Evolutionary conservation across 1,140 invertebrate genomes (phyloP).

Genomic region (Scaptomyza pallida): DNA sequence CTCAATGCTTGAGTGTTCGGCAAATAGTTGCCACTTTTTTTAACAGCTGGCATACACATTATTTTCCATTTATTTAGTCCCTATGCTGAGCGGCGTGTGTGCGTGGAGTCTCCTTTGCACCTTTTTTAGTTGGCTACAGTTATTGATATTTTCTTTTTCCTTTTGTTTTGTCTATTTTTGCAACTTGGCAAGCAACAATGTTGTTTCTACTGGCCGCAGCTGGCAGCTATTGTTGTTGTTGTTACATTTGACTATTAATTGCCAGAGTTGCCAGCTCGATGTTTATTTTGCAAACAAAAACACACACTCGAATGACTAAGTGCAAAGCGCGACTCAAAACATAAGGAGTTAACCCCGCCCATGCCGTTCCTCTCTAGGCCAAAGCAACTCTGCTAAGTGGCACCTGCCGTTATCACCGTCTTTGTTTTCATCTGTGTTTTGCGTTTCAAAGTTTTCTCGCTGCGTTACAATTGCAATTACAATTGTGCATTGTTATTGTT

Average conservation of each 20-base stretch:
- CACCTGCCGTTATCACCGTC: conserved; percentile 22
- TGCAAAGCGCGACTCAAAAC: conserved; percentile 11
- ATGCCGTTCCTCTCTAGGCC: neutral
- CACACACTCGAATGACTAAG: conserved; percentile 31
- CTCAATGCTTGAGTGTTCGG: conserved; percentile 28
- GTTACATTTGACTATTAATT: conserved; percentile 19
- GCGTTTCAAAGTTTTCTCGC: conserved; percentile 54
- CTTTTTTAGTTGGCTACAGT: conserved; percentile 41
- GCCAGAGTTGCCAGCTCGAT: conserved; percentile 33
- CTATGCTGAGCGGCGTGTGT: neutral
- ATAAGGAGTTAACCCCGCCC: conserved; percentile 29
- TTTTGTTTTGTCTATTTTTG: conserved; percentile 40
- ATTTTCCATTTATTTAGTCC: conserved; percentile 33
- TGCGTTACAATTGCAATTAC: conserved; percentile 46
- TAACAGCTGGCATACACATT: conserved; percentile 21
- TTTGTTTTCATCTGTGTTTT: conserved; percentile 27
- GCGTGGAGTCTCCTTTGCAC: conserved; percentile 17
- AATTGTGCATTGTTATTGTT: conserved; percentile 62
- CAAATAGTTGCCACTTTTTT: conserved; percentile 30
- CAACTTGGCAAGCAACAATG: conserved; percentile 34
- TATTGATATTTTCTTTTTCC: conserved; percentile 28
- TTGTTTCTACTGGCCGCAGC: conserved; percentile 14
- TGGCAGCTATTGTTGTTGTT: conserved; percentile 34
- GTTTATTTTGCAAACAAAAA: conserved; percentile 12
- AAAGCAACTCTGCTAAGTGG: conserved; percentile 10